phyloP scores from a whole-genome alignment of 2,113 vertebrate species.

The Sapayoa aenigma region DNA sequence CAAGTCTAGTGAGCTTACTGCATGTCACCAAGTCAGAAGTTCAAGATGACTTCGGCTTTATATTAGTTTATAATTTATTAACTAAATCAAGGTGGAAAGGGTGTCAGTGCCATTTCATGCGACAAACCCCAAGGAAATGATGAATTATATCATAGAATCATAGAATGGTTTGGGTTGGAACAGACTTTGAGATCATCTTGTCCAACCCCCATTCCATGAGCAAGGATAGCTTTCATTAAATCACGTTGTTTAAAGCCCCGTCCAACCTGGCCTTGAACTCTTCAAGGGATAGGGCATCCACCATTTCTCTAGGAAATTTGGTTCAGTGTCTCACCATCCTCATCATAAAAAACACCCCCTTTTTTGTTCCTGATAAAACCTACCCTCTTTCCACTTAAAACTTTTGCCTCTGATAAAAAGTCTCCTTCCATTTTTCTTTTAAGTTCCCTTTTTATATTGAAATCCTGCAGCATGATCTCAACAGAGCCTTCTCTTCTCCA shows the following conservation, averaged over 20 bases:
- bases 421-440: neutral
- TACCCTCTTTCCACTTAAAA: neutral
- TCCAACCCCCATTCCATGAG: rapidly evolving
- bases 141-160: neutral
- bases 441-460: rapidly evolving
- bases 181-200: neutral
- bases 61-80: neutral
- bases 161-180: neutral
- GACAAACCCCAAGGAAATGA: neutral
- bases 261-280: neutral
- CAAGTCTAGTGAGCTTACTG: neutral
- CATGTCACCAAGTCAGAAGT: neutral
- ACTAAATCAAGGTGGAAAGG: neutral
- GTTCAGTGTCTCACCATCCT: neutral
- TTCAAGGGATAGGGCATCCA: rapidly evolving
- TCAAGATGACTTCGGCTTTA: neutral
- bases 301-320: neutral
- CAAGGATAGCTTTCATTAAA: neutral
- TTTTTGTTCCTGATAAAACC: neutral
- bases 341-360: neutral
- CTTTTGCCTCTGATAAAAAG: neutral
- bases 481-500: neutral
- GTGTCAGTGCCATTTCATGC: neutral
- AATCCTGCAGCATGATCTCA: neutral
- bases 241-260: neutral